Base-by-base conservation (phyloP, 2,113 vertebrate genomes). In the Sclerurus mexicanus region DNA sequence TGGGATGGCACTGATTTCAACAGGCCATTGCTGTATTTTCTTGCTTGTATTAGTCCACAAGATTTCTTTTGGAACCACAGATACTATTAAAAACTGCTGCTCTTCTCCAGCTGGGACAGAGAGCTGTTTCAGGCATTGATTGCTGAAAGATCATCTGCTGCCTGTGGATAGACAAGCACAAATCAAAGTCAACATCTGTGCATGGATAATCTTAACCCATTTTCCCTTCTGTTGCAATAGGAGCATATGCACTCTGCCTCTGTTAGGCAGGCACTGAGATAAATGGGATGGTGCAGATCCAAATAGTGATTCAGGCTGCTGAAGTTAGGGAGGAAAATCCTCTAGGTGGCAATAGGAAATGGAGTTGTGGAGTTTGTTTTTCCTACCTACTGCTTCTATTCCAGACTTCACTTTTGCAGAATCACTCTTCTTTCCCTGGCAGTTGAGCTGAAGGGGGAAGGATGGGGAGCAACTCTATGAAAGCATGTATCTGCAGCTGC, bases 271-370 rank as follows among this genome's bases (percentile, higher is more conserved):
- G 62, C 64, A 44, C 9, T 56, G 69, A 77, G 75, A 96, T 71
- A 85, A 94, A 77, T 44, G 73, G 35, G 55, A 27, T 44, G 44
- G 27, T 55, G 64, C 76, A 68, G 85, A 49, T 67, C 52, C 53
- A 71, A 42, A 1, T 1, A 23, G 42, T 63, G 56, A 37, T 46
- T 60, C 62, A 63, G 46, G 28, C 30, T 52, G 37, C 62, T 87
- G 73, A 31, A 53, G 37, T 33, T 89, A 4, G 39, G 89, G 58
- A 58, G 33, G 63, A 89, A 46, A 31, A 90, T 87, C 96, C 93
- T 83, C 96, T 96, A 94, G 96, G 69, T 97, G 96, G 96, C 96
- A 80, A 82, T 85, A 87, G 47, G 66, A 91, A 94, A 77, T 87
- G 73, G 69, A 59, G 18, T 75, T 64, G 31, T 59, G 60, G 72